phyloP scores from a whole-genome alignment of 2,113 vertebrate genomes.

The Channa maculata region DNA sequence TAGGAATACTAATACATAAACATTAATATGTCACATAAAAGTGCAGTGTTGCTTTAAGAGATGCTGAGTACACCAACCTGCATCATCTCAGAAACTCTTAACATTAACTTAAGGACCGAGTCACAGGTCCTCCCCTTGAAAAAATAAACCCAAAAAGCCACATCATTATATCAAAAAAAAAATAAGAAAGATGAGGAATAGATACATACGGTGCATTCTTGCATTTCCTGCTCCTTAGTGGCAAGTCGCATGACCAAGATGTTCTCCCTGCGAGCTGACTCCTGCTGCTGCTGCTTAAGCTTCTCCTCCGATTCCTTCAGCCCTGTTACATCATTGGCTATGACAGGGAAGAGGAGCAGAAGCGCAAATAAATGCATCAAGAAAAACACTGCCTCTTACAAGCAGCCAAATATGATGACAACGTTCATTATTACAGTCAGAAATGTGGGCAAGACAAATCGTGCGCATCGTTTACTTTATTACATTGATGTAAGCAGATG shows the following conservation, averaged over 20 bases:
- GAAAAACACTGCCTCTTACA: not conserved
- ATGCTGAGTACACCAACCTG: not conserved
- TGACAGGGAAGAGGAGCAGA: constrained; percentile 18
- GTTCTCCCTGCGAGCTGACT: constrained; percentile 98
- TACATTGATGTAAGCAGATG: constrained; percentile 1
- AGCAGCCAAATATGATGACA: not conserved
- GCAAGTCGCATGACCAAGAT: constrained; percentile 98
- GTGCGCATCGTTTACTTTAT: not conserved
- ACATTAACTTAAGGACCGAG: not conserved
- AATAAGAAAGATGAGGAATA: not conserved
- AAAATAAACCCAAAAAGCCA: not conserved
- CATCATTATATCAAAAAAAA: not conserved
- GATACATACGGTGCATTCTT: constrained; percentile 97
- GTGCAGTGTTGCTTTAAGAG: not conserved
- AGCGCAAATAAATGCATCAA: constrained; percentile 22
- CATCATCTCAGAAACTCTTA: not conserved
- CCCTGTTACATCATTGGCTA: constrained; percentile 97
- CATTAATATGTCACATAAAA: no score
- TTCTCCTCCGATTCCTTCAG: constrained; percentile 99
- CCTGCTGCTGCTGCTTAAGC: constrained; percentile 98
- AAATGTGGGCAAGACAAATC: no score
- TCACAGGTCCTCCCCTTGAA: not conserved
- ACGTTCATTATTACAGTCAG: not conserved
- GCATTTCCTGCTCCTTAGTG: constrained; percentile 99
- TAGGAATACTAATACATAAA: no score